phyloP scores from a whole-genome alignment of 1,140 invertebrate genomes.

The Drosophila setifemur region DNA sequence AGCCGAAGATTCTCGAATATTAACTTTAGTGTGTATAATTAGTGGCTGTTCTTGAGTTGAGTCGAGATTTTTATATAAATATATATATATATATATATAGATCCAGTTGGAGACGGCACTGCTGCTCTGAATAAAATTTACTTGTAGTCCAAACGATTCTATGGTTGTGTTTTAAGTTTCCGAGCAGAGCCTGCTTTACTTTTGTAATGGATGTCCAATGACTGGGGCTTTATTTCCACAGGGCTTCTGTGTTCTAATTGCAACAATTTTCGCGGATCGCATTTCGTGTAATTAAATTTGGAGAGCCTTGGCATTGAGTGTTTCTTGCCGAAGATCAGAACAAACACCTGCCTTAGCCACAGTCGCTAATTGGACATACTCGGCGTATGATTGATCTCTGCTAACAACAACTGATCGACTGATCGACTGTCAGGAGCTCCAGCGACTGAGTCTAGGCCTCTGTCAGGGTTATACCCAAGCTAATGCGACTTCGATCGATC shows the following conservation, averaged over 20 bases:
- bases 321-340: constrained; percentile 20
- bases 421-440: constrained; percentile 9
- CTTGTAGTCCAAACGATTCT: background rate
- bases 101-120: constrained; percentile 10
- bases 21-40: constrained; percentile 27
- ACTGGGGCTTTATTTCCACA: constrained; percentile 7
- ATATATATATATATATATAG: background rate
- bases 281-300: constrained; percentile 37
- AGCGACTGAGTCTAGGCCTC: constrained; percentile 39
- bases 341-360: constrained; percentile 35
- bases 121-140: background rate
- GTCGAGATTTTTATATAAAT: background rate
- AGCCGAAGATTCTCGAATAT: constrained; percentile 32
- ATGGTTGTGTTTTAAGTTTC: constrained; percentile 1
- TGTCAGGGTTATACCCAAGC: constrained; percentile 35
- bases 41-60: constrained; percentile 7
- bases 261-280: constrained; percentile 15
- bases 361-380: constrained; percentile 38
- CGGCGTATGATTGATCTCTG: constrained; percentile 50
- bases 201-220: constrained; percentile 28
- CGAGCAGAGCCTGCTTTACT: constrained; percentile 21
- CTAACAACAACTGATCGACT: constrained; percentile 28
- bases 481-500: constrained; percentile 4
- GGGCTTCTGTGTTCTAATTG: constrained; percentile 13
- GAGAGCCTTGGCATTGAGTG: constrained; percentile 21